These are phyloP conservation scores for Sardina pilchardus DNA, from an alignment of 2,113 vertebrate species.

Conservation along the genomic window DNA sequence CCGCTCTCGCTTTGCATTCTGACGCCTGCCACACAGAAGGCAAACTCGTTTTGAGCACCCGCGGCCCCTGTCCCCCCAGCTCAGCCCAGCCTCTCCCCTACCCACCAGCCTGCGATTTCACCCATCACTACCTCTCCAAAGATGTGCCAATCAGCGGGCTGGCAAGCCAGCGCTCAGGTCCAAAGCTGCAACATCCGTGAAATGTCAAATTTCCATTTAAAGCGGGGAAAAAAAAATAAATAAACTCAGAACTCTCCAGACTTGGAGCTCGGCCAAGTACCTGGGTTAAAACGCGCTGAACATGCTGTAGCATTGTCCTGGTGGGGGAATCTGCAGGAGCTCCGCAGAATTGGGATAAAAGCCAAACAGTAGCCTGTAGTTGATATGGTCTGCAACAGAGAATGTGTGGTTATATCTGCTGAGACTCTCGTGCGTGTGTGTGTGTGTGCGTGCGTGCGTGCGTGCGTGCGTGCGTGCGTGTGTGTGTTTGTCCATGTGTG, in stretches of 20 bases:
- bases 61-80: neutral
- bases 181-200: slow-evolving; percentile 16
- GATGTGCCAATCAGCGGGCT: slow-evolving; percentile 6
- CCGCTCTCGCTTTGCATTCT: neutral
- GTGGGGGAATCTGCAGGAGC: no score
- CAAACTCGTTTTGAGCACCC: neutral
- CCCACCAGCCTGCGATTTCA: slow-evolving; percentile 22
- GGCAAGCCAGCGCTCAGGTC: neutral
- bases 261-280: neutral
- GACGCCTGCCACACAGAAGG: neutral
- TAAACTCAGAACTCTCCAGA: no score
- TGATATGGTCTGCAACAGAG: no score
- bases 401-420: no score
- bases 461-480: no score
- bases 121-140: slow-evolving; percentile 28
- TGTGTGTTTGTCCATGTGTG: no score
- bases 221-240: neutral
- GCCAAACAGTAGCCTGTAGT: no score
- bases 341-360: no score
- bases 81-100: neutral
- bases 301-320: neutral
- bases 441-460: no score
- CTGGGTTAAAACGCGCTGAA: neutral
- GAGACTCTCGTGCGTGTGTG: no score
- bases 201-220: slow-evolving; percentile 25